phyloP scores from a whole-genome alignment of 2,888 invertebrate genomes.

The Lepas anatifera region DNA sequence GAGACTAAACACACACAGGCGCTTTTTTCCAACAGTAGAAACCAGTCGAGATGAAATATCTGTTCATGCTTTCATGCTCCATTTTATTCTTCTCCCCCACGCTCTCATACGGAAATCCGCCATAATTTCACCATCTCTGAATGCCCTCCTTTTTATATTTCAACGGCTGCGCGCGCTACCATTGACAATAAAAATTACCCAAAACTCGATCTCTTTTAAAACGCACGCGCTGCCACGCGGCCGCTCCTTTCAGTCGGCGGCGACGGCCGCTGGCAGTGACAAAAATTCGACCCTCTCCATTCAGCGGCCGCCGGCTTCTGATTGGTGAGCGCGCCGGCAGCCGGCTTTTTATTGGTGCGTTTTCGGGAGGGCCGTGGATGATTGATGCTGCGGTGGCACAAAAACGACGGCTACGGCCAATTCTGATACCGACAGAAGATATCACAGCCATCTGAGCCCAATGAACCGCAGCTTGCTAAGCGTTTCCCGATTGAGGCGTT shows the following conservation, averaged over 20 bases:
- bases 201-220: slow-evolving; percentile 11
- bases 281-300: slow-evolving; percentile 1
- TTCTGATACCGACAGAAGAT: neutral
- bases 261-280: neutral
- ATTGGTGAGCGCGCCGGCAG: neutral
- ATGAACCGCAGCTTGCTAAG: no score
- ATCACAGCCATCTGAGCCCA: neutral
- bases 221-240: slow-evolving; percentile 10
- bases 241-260: neutral
- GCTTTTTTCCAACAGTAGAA: no score
- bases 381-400: neutral
- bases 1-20: no score
- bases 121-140: slow-evolving; percentile 9
- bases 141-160: slow-evolving; percentile 9
- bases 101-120: neutral
- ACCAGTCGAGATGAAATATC: no score
- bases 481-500: no score
- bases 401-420: slow-evolving; percentile 1
- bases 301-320: neutral
- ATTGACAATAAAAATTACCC: slow-evolving; percentile 11
- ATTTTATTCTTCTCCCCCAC: neutral
- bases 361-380: neutral
- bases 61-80: neutral
- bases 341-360: slow-evolving; percentile 5
- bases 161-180: slow-evolving; percentile 1